Conservation (phyloP, 2,888 invertebrate species). For the Brachypalpus laphriformis region DNA sequence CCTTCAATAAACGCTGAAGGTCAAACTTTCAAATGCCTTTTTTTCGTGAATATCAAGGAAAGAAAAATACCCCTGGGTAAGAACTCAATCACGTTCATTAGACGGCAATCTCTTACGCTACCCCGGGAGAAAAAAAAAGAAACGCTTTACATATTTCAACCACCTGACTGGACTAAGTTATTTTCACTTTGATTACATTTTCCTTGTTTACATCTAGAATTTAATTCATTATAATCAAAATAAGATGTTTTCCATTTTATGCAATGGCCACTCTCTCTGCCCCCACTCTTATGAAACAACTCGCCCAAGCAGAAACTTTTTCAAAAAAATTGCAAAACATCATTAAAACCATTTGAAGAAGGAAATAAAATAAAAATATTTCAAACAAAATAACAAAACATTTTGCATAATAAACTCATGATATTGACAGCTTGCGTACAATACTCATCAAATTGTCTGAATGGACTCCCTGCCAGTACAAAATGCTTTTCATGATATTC, state of each 20-base stretch:
- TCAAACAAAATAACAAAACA: conserved; percentile 19
- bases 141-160: neutral
- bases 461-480: neutral
- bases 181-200: neutral
- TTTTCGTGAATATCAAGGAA: neutral
- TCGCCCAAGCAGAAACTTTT: neutral
- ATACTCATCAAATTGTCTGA: conserved; percentile 35
- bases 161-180: neutral
- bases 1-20: neutral
- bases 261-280: neutral
- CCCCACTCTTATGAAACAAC: too few species aligned
- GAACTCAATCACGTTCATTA: neutral
- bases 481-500: neutral
- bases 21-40: neutral
- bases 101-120: neutral
- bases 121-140: neutral
- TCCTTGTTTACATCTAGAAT: neutral
- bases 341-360: neutral
- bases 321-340: neutral
- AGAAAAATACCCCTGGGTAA: neutral
- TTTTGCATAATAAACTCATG: conserved; percentile 18
- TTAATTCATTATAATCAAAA: neutral
- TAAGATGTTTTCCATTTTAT: neutral
- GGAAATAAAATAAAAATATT: conserved; percentile 1
- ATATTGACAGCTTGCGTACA: conserved; percentile 28